Conservation (phyloP, 2,113 vertebrate species). For the Elgaria multicarinata region DNA sequence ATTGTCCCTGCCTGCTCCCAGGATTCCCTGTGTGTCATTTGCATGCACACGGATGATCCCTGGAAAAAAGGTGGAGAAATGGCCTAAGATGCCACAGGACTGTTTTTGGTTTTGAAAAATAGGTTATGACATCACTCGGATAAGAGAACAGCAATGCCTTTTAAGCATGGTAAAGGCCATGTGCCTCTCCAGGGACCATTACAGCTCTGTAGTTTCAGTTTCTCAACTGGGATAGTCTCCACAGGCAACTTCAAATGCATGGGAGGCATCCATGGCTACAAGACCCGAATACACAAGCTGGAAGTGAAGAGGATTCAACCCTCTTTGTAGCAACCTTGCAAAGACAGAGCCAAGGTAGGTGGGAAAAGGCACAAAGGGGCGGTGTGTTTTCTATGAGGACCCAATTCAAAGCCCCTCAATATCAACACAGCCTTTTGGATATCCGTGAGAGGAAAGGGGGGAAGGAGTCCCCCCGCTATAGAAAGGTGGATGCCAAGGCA, state of each 20-base stretch:
- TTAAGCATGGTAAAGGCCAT: not conserved
- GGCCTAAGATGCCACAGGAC: not conserved
- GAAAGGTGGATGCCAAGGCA: not conserved
- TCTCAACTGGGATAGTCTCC: not conserved
- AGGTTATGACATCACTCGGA: not conserved
- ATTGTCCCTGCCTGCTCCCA: no score
- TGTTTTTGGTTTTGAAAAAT: not conserved
- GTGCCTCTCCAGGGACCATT: not conserved
- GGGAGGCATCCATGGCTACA: not conserved
- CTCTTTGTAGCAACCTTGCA: not conserved
- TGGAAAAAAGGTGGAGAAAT: no score
- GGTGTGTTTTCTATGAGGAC: not conserved
- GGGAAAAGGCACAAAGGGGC: not conserved
- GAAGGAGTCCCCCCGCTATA: not conserved
- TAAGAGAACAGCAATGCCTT: not conserved
- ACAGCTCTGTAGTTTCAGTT: not conserved
- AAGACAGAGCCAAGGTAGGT: not conserved
- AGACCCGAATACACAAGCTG: not conserved
- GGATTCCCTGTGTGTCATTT: no score
- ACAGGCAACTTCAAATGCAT: not conserved
- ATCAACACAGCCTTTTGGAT: not conserved
- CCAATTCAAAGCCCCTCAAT: not conserved
- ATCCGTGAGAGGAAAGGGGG: not conserved
- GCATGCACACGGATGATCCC: no score
- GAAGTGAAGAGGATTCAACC: not conserved